Base-by-base conservation (phyloP, 2,113 vertebrate species). In the Corydoras maculifer region DNA sequence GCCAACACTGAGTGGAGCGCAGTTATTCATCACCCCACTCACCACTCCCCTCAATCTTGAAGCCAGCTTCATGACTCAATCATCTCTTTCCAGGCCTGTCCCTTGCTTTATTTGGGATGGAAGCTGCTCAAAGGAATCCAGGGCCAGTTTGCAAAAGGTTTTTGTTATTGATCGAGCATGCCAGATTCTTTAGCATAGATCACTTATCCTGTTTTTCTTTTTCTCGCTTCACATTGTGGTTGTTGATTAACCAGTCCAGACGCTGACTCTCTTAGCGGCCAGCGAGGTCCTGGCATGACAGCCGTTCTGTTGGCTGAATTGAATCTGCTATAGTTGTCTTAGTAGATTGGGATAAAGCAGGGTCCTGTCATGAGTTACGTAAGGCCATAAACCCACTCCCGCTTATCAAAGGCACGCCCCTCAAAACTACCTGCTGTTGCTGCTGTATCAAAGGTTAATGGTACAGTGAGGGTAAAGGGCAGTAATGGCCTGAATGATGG, bases 401-500 rank as follows among this genome's bases (percentile, higher is more conserved):
- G 72, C 69, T 77, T 77, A 77, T 80, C 78, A 63, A 53, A 67
- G 62, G 62, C 67, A 79, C 72, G 61, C 58, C 68, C 62, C 72
- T 63, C 51, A 55, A 74, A 60, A 54, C 63, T 65, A 65, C 68
- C 68, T 79, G 61, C 35, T 65, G 60, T 50, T 35, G 61, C 66
- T 73, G 48, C 14, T 15, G 32, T 75, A 75, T 73, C 77, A 81
- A 72, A 81, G 75, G 77, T 78, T 61, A 72, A 73, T 69, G 69
- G 43, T 65, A 69, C 60, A 78, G 30, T 60, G 62, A 62, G 74
- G 60, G 68, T 69, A 74, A 54, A 76, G 68, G 68, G 58, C 70
- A 75, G 15, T 68, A 60, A 48, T 65, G 64, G 58, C 15, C 32
- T 73, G 8, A 64, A 62, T 8, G 15, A 58, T n/a, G 12, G 66